These are phyloP conservation scores for Thinocorus orbignyianus DNA, from an alignment of 2,113 vertebrate species.

Conservation along the genomic window DNA sequence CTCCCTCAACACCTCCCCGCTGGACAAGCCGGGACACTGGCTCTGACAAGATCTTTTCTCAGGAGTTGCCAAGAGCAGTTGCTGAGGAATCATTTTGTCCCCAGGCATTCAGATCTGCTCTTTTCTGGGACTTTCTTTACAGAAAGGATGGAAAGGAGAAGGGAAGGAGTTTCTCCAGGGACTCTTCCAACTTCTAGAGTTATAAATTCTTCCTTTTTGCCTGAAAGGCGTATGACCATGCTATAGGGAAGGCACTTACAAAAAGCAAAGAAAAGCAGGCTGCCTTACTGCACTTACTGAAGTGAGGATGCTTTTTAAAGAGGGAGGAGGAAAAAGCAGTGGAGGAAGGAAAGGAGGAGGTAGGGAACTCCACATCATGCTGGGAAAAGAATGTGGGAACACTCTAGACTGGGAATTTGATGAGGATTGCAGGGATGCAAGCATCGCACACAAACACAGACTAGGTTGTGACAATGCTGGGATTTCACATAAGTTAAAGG, in stretches of 20 bases:
- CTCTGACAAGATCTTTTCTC: background rate
- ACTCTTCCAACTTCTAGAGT: background rate
- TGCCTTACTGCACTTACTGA: background rate
- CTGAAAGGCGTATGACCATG: background rate
- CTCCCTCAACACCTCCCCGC: too few species aligned
- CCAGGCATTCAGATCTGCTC: background rate
- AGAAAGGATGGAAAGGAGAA: background rate
- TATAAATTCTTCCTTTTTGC: background rate
- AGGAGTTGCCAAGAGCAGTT: background rate
- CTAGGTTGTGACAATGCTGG: background rate
- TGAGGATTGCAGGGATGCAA: background rate
- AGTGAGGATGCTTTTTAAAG: background rate
- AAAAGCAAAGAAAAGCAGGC: background rate
- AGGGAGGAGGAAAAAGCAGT: background rate
- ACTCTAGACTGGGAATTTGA: background rate
- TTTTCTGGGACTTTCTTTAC: background rate
- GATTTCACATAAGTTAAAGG: accelerated
- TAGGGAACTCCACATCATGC: background rate
- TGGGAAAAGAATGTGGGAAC: background rate
- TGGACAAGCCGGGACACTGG: background rate
- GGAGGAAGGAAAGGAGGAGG: background rate
- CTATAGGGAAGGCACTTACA: background rate
- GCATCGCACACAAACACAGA: background rate
- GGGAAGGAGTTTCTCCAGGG: background rate
- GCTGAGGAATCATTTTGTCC: background rate